A percentile compares a stretch with the other conserved stretches of the same genome.
phyloP scores from a whole-genome alignment of 2,797 vertebrate species.

The Ceyx erithaca region DNA sequence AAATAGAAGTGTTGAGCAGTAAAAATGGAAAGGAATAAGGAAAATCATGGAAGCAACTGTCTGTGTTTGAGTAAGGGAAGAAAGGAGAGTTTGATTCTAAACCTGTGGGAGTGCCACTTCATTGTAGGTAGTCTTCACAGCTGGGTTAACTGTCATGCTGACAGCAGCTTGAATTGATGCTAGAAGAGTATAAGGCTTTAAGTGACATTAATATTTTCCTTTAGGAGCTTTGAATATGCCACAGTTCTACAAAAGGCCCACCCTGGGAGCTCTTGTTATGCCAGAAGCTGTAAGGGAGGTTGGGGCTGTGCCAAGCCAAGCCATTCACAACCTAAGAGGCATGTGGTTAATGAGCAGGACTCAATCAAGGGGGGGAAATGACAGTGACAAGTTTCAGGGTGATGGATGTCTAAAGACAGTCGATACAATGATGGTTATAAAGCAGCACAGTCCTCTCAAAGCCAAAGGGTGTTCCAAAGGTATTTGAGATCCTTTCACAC shows the following conservation, averaged over 20 bases:
- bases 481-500: neutral
- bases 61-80: accelerated
- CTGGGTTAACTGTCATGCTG: neutral
- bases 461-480: neutral
- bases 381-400: neutral
- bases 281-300: neutral
- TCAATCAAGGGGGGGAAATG: accelerated
- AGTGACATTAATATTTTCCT: neutral
- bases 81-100: neutral
- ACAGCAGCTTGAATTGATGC: neutral
- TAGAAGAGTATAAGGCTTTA: neutral
- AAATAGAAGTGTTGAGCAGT: neutral
- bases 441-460: neutral
- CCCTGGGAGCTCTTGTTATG: neutral
- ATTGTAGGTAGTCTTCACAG: neutral
- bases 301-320: neutral
- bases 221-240: neutral
- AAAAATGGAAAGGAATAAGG: neutral
- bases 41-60: neutral
- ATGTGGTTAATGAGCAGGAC: neutral
- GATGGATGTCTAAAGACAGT: neutral
- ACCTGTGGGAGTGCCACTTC: neutral
- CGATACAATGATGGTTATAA: neutral
- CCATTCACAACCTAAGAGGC: neutral
- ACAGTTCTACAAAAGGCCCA: neutral